Conservation (phyloP, 1,140 invertebrate genomes). For the Kradibia gibbosae region DNA sequence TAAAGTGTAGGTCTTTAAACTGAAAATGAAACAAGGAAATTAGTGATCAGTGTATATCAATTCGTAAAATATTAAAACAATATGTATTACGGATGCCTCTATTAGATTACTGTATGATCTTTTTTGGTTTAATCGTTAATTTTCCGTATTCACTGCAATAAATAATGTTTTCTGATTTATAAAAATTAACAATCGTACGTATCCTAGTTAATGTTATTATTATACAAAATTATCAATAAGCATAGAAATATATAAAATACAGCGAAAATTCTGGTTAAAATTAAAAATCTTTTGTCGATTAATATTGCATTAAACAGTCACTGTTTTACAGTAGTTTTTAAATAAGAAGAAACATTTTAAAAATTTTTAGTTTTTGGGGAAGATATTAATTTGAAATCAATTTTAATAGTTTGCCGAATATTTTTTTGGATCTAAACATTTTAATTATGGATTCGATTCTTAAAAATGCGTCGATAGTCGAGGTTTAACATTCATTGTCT, state of each 20-base stretch:
- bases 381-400: background rate
- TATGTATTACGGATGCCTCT: constrained; percentile 24
- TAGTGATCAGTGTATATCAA: too few species aligned
- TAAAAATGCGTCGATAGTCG: background rate
- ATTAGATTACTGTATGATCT: constrained; percentile 19
- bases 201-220: background rate
- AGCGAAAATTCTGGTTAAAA: background rate
- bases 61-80: too few species aligned
- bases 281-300: background rate
- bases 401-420: background rate
- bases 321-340: too few species aligned
- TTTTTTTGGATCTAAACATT: background rate
- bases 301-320: background rate
- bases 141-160: background rate
- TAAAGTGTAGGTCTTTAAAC: constrained; percentile 11
- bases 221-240: background rate
- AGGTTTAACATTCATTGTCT: constrained; percentile 13
- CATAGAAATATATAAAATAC: background rate
- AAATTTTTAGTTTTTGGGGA: constrained; percentile 9
- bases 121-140: background rate
- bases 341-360: background rate
- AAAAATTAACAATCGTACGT: constrained; percentile 1
- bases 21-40: too few species aligned
- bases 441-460: background rate
- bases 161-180: constrained; percentile 11